Evolutionary conservation across 2,888 invertebrate genomes (phyloP).

Genomic region (Diadegma fenestrale): DNA sequence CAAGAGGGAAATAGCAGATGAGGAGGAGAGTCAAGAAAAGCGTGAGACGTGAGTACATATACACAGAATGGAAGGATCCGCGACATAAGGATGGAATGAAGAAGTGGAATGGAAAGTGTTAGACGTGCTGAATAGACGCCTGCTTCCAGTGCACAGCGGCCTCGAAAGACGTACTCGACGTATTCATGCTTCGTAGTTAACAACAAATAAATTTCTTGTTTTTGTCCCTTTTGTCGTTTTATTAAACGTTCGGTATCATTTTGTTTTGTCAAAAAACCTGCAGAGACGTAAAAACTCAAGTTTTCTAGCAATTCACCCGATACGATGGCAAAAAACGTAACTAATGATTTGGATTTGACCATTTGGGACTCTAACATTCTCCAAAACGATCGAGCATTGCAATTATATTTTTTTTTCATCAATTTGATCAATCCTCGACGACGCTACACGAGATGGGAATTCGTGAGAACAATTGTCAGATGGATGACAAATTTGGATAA

Average conservation of each 20-base stretch:
- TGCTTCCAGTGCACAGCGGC: slow-evolving; percentile 10
- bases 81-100: slow-evolving; percentile 48
- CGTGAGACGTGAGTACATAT: slow-evolving; percentile 43
- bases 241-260: not conserved
- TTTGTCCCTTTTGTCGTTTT: too few species aligned
- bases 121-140: slow-evolving; percentile 35
- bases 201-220: too few species aligned
- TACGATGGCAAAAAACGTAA: not conserved
- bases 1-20: slow-evolving; percentile 10
- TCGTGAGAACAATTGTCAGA: not conserved
- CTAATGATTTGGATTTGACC: not conserved
- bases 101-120: slow-evolving; percentile 30
- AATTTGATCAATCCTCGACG: not conserved
- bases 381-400: not conserved
- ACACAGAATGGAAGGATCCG: slow-evolving; percentile 32
- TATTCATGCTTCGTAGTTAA: not conserved
- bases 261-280: not conserved
- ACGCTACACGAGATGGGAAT: not conserved
- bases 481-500: slow-evolving; percentile 3
- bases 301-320: not conserved
- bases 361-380: not conserved
- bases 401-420: not conserved
- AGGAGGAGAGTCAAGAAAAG: slow-evolving; percentile 23
- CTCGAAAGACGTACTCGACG: not conserved
- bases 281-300: not conserved